These are phyloP conservation scores for Heteractis magnifica DNA, from an alignment of 92 coral and sea anemone species.

Conservation along the genomic window DNA sequence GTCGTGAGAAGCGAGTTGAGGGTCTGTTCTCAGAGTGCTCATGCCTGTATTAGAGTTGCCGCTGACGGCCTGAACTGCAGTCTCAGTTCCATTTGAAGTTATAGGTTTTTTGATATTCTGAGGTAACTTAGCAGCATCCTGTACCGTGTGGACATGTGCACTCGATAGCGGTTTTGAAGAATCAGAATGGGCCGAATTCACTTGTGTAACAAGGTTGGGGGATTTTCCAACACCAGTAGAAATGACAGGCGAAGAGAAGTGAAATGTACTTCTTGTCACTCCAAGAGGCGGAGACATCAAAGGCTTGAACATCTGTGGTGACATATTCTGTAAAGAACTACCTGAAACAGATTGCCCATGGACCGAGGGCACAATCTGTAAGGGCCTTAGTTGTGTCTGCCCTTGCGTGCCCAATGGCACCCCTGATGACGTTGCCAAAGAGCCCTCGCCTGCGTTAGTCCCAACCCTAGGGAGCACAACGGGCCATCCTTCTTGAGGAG, in stretches of 20 bases:
- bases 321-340: not conserved
- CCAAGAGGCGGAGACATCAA: conserved; percentile 45
- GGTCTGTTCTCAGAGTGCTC: not conserved
- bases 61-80: not conserved
- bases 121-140: not conserved
- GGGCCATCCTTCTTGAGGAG: conserved; percentile 35
- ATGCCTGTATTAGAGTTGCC: not conserved
- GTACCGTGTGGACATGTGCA: not conserved
- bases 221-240: conserved; percentile 11
- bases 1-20: not conserved
- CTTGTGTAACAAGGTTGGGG: not conserved
- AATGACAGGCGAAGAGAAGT: conserved; percentile 25
- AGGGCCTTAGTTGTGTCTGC: conserved; percentile 24
- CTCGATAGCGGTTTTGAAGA: not conserved
- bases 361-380: conserved; percentile 5
- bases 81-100: not conserved
- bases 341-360: not conserved
- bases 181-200: not conserved
- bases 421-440: conserved; percentile 13
- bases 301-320: conserved; percentile 8
- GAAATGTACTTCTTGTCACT: conserved; percentile 25
- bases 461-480: conserved; percentile 20
- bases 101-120: not conserved
- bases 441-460: not conserved
- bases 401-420: conserved; percentile 14